Percentiles rank a stretch among this genome's conserved stretches.
Conservation (phyloP, 2,113 vertebrate species). For the Aegithalos caudatus region DNA sequence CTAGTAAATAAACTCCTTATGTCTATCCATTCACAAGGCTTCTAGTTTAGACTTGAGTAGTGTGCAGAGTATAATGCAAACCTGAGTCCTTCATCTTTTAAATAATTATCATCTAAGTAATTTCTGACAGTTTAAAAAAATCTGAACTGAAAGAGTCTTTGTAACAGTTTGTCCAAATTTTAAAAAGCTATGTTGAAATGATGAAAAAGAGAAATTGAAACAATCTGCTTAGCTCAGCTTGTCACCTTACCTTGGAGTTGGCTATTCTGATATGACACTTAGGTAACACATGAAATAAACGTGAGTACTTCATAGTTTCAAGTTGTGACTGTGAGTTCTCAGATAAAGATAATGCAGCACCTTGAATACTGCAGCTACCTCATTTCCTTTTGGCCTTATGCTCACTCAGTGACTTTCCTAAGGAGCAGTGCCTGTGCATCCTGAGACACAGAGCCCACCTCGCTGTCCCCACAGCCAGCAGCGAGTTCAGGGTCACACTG, state of each 20-base stretch:
- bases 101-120: background rate
- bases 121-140: background rate
- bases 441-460: background rate
- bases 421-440: background rate
- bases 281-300: background rate
- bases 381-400: background rate
- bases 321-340: background rate
- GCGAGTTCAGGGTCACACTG: background rate
- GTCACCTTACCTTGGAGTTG: background rate
- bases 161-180: background rate
- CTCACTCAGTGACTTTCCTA: background rate
- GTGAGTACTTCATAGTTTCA: background rate
- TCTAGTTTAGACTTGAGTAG: background rate
- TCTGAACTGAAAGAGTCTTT: background rate
- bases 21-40: background rate
- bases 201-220: background rate
- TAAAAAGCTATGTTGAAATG: background rate
- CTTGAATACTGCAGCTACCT: background rate
- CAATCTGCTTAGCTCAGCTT: background rate
- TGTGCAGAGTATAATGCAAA: background rate
- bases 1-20: background rate
- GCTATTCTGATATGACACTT: background rate
- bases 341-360: background rate
- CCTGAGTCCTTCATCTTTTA: background rate
- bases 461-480: background rate